Evolutionary conservation across 2,113 vertebrate species (phyloP), one percentile per base, ranked within the genome.

Genomic region (Paracanthobrama guichenoti): DNA sequence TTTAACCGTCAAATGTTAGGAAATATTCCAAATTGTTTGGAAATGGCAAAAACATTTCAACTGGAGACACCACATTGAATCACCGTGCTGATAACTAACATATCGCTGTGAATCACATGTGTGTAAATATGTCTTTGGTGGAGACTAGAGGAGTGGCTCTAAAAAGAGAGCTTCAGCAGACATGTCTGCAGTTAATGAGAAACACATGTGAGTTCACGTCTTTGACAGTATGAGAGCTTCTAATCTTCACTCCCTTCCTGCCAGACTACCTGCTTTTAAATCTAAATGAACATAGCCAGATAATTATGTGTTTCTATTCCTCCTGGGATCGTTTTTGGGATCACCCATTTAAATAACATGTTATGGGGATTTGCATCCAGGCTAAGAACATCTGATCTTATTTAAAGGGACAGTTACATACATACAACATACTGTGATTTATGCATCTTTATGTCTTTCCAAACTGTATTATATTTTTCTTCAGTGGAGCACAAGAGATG

Each of bases 181-280:
- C 90, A 87, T 87, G 88, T 84, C 90, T 90, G 85, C n/a, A 73
- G 77, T 84, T 89, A 84, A 94, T 92, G 86, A 81, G 84, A 90
- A 92, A 91, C 91, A 92, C 84, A 92, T 94, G 91, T 88, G 84
- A 86, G 85, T 86, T 88, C 75, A 82, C 79, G 57, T 73, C 88
- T 84, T 39, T 60, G 76, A 81, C 62, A 79, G 76, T 85, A 42
- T 13, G 79, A 7, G 78, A 87, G 81, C 82, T 79, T 89, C 81
- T 86, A 86, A 89, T 89, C 84, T 87, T 82, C 31, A 35, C 72
- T 57, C 53, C 14, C 9, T 81, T 57, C 85, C 66, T 22, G 50
- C 16, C 48, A 81, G 42, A 60, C 67, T 84, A 84, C 82, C 84
- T 78, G 82, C 79, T 88, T 87, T 86, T 69, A 88, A 86, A 81